Conservation (phyloP, 2,113 vertebrate species). For the Dipodomys ordii region DNA sequence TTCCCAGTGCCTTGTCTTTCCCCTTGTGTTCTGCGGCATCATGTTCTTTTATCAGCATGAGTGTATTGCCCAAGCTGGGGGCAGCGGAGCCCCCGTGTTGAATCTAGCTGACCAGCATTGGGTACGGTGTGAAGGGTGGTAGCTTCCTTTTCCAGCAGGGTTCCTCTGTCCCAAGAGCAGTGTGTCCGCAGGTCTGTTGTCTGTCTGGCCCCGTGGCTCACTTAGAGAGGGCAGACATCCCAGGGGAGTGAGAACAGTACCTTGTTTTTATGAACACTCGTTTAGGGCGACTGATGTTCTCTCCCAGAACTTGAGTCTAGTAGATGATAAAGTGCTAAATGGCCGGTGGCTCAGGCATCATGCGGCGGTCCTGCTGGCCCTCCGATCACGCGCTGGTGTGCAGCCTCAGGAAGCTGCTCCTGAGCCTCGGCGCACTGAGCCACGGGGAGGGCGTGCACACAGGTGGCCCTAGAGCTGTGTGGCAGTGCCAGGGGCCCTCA, state of each 20-base stretch:
- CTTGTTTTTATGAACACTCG: neutral
- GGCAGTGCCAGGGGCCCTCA: too few species aligned
- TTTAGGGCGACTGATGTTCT: neutral
- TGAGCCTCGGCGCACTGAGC: neutral
- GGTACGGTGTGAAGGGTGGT: accelerated
- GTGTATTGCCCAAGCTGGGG: neutral
- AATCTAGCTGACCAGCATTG: accelerated
- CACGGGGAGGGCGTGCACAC: too few species aligned
- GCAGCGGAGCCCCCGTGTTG: too few species aligned
- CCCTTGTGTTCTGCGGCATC: neutral
- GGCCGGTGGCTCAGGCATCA: too few species aligned
- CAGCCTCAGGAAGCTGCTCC: too few species aligned
- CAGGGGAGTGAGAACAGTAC: neutral
- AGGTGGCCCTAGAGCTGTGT: too few species aligned
- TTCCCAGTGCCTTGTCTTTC: neutral
- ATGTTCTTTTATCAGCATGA: neutral
- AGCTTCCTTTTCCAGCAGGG: too few species aligned
- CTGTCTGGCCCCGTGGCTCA: neutral
- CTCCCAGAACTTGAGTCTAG: neutral
- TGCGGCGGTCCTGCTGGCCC: too few species aligned
- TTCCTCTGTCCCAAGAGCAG: neutral
- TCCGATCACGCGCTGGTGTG: too few species aligned
- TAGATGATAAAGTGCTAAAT: neutral
- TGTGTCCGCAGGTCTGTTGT: neutral
- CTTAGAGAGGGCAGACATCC: too few species aligned